These are phyloP conservation scores for Campaea margaritaria DNA, from an alignment of 2,888 invertebrate genomes.

Conservation along the genomic window DNA sequence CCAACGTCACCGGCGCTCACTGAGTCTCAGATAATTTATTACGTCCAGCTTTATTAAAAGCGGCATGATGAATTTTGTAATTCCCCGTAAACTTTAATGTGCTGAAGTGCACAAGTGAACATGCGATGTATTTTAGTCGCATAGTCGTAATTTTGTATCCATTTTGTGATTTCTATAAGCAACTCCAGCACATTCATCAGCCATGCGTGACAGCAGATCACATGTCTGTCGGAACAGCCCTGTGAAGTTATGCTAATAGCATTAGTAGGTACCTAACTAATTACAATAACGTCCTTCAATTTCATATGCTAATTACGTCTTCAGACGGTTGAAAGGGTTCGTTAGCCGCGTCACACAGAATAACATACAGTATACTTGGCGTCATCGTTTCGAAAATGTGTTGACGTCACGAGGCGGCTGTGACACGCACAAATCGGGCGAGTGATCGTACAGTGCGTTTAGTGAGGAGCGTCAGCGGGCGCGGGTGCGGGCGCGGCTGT, in stretches of 20 bases:
- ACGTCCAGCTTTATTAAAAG: neutral
- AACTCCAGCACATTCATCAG: neutral
- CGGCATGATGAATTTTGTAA: neutral
- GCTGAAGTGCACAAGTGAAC: no score
- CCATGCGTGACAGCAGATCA: neutral
- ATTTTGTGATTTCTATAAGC: slow-evolving; percentile 1
- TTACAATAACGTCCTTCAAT: slow-evolving; percentile 7
- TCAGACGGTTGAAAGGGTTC: slow-evolving; percentile 6
- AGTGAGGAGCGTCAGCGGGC: slow-evolving; percentile 59
- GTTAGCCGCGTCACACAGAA: neutral
- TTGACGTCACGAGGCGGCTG: slow-evolving; percentile 52
- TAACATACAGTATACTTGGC: no score
- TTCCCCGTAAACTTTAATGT: no score
- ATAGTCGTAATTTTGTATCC: neutral
- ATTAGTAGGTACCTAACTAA: no score
- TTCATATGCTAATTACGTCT: slow-evolving; percentile 3
- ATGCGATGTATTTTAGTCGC: no score
- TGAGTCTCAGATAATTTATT: neutral
- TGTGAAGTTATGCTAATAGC: slow-evolving; percentile 9
- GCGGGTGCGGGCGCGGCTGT: slow-evolving; percentile 51
- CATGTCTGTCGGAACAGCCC: neutral
- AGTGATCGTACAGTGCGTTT: slow-evolving; percentile 39
- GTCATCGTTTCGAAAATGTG: slow-evolving; percentile 11
- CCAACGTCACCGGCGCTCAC: neutral
- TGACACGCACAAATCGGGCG: slow-evolving; percentile 53